Percentiles rank a stretch among this genome's conserved stretches.
Conservation (phyloP, 2,888 invertebrate genomes). For the Melanophora roralis region DNA sequence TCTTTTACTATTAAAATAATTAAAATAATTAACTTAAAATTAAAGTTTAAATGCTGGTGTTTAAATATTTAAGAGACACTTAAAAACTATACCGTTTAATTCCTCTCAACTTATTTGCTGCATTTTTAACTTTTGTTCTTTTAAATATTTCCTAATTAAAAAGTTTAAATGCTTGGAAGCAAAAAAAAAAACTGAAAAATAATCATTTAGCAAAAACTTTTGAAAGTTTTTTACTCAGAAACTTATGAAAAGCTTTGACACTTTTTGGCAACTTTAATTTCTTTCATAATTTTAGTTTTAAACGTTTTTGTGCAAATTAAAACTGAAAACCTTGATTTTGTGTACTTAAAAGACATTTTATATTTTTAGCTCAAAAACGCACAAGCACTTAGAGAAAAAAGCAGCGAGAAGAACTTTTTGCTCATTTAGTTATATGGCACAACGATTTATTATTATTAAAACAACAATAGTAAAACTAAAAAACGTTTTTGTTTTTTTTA, state of each 20-base stretch:
- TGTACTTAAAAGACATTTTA: slow-evolving; percentile 41
- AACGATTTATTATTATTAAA: slow-evolving; percentile 20
- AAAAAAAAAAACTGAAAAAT: too few species aligned
- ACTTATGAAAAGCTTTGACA: neutral
- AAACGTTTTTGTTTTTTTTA: neutral
- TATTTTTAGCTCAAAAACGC: slow-evolving; percentile 31
- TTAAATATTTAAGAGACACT: too few species aligned
- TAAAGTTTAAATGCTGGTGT: too few species aligned
- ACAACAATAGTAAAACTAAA: neutral
- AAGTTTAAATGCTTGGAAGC: too few species aligned
- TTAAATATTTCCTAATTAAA: too few species aligned
- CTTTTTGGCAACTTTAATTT: neutral
- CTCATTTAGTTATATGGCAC: neutral
- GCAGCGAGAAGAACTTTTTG: neutral
- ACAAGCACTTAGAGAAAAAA: too few species aligned
- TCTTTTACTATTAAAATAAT: too few species aligned
- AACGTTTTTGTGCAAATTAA: slow-evolving; percentile 6
- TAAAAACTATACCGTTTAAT: too few species aligned
- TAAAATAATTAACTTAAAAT: too few species aligned
- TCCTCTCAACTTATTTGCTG: too few species aligned
- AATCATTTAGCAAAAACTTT: neutral
- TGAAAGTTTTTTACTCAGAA: neutral
- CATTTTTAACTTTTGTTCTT: too few species aligned
- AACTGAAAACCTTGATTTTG: slow-evolving; percentile 41
- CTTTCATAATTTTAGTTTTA: neutral